Evolutionary conservation across 1,140 invertebrate genomes (phyloP), one percentile per base, ranked within the genome.

Genomic region (Colletes gigas): DNA sequence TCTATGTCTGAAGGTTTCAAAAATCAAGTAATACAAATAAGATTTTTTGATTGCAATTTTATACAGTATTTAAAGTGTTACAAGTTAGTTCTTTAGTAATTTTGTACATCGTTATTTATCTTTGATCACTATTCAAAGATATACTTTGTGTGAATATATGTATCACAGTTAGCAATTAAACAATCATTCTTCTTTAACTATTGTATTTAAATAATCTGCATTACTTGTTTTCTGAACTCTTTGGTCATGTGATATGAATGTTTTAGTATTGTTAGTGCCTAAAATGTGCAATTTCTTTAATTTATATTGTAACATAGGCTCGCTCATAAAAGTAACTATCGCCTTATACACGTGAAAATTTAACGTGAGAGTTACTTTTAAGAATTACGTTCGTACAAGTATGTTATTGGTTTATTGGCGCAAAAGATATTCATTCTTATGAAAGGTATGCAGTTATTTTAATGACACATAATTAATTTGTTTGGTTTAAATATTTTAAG

Each of bases 211-310:
- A 47, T n/a, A 15, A 7, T 41, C 44, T 17, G 19, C 7, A 17
- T 47, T 65, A 39, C 73, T 72, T 79, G 70, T 70, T 79, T 79
- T 72, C 72, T 70, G 67, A 72, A 52, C 39, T 30, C 39, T 68
- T 75, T 54, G 52, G 21, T 41, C 63, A 52, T 41, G 50, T 4
- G 39, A 17, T 30, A 21, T 12, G 21, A 59, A 67, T 63, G 14
- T 74, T 80, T 75, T 80, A 75, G 47, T 74, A 59, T 59, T 15
- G 63, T 75, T 54, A 67, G 63, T 62, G 55, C 30, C 7, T 67
- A 67, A 75, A 80, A 30, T 67, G 72, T 80, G 78, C 78, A 80
- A 80, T 80, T 60, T 75, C 55, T 60, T 41, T 39, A 44, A 41
- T 75, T 67, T 80, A 75, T 60, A 47, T 75, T 65, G 52, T 80